Base-by-base conservation (phyloP, 2,113 vertebrate species). In the Larimichthys crocea region DNA sequence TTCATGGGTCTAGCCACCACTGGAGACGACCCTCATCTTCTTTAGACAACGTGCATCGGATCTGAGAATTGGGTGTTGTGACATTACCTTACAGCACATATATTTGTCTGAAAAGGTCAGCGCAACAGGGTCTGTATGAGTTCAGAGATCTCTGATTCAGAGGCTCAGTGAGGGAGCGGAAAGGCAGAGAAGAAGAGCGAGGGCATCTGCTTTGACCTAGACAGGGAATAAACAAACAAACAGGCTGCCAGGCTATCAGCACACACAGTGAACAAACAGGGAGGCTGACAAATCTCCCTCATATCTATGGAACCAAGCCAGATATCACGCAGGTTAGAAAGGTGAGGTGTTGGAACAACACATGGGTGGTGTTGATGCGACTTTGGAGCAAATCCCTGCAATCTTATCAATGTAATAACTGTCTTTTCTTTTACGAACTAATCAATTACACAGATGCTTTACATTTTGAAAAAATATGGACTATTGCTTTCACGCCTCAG, bases 161-260 rank as follows among this genome's bases (percentile, higher is more conserved):
- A 15, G 83, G 73, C 29, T 67, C 1, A 12, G 52, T 11, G 61
- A 86, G 57, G 68, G 74, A 86, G 74, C 48, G 63, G 52, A 75
- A 82, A 84, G 77, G 73, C 52, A 74, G 69, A 81, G 79, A 74
- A 75, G 74, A 85, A 74, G 80, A 89, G 82, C 0, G 50, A 82
- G 89, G 89, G 89, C 88, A 86, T 88, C 76, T 62, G 84, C 86
- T 89, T 90, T 93, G 91, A 94, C 91, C 93, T 88, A 85, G 87
- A 92, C 89, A 62, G 76, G 66, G 76, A 90, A 80, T 86, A 86
- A 93, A 89, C 92, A 94, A 92, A 93, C 89, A 93, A 86, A 90
- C 91, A 85, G 65, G 77, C 80, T 86, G 90, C 81, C 80, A 89
- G 86, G 80, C 67, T 86, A 89, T 92, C 88, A 83, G 88, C 80